Conservation (phyloP, 2,888 invertebrate genomes). For the Tholera decimalis region DNA sequence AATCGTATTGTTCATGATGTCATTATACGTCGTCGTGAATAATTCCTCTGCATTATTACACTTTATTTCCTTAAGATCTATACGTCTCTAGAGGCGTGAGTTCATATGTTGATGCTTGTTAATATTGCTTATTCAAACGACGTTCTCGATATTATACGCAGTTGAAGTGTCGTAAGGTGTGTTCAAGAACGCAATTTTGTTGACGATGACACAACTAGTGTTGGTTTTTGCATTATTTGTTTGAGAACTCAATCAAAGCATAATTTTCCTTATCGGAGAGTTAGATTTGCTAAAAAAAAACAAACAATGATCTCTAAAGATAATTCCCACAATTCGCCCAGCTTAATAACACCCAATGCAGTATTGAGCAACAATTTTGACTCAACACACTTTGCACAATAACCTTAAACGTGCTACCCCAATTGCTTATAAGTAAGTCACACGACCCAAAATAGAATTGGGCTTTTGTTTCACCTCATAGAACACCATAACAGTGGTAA, state of each 20-base stretch:
- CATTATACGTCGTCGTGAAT: conserved; percentile 63
- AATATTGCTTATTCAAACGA: conserved; percentile 47
- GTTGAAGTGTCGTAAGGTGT: conserved; percentile 24
- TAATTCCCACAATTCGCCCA: background rate
- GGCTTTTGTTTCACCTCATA: conserved; percentile 30
- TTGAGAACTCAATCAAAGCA: background rate
- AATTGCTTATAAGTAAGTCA: conserved; percentile 36
- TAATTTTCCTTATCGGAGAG: background rate
- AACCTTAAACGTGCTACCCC: conserved; percentile 16
- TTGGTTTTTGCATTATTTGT: background rate
- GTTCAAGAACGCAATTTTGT: conserved; percentile 13
- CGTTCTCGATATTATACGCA: conserved; percentile 37
- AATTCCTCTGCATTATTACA: conserved; percentile 52
- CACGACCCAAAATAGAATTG: conserved; percentile 40
- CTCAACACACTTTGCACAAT: conserved; percentile 20
- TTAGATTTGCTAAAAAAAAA: background rate
- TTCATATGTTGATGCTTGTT: conserved; percentile 33
- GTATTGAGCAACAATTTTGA: background rate
- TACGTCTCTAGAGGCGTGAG: conserved; percentile 51
- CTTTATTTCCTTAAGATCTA: conserved; percentile 61
- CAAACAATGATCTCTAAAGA: background rate
- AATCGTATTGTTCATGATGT: conserved; percentile 69
- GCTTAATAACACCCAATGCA: background rate
- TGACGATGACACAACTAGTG: conserved; percentile 2
- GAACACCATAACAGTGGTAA: conserved; percentile 36